Conservation (phyloP, 1,140 invertebrate species). For the Mercenaria mercenaria region DNA sequence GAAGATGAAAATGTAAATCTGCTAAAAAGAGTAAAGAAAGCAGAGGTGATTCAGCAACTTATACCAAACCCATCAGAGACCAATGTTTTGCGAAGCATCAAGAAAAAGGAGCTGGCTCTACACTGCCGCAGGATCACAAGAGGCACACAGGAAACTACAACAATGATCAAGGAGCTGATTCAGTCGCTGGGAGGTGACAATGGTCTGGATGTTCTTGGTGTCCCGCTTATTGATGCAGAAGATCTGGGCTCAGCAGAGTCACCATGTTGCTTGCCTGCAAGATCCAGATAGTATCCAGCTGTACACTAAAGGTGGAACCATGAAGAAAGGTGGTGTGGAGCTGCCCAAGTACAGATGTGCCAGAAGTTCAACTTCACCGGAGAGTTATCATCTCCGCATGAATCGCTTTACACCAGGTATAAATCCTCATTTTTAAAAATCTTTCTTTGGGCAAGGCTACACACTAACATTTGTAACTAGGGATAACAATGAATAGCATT, state of each 20-base stretch:
- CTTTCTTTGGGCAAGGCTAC: too few relatives aligned
- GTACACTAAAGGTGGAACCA: constrained; percentile 63
- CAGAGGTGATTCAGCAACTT: constrained; percentile 15
- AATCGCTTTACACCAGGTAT: constrained; percentile 30
- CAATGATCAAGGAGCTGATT: constrained; percentile 38
- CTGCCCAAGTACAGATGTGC: constrained; percentile 31
- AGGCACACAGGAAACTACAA: constrained; percentile 48
- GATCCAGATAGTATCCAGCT: constrained; percentile 67
- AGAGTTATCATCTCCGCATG: neutral
- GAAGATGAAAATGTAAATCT: constrained; percentile 46
- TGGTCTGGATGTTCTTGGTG: constrained; percentile 5
- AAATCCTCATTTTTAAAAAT: too few relatives aligned
- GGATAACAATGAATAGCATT: too few relatives aligned
- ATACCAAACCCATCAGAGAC: constrained; percentile 39
- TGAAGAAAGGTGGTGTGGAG: neutral
- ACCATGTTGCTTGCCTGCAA: constrained; percentile 70
- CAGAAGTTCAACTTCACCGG: constrained; percentile 19
- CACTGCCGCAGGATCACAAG: constrained; percentile 73
- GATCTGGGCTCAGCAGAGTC: constrained; percentile 47
- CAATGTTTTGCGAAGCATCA: neutral
- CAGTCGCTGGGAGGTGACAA: neutral
- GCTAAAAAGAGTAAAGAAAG: constrained; percentile 68
- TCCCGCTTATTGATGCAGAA: constrained; percentile 21
- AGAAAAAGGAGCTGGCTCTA: constrained; percentile 55
- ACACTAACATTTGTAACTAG: too few relatives aligned